A percentile compares a stretch with the other conserved stretches of the same genome.
Evolutionary conservation across 1,140 invertebrate genomes (phyloP).

Genomic region (Drosophila obscura): DNA sequence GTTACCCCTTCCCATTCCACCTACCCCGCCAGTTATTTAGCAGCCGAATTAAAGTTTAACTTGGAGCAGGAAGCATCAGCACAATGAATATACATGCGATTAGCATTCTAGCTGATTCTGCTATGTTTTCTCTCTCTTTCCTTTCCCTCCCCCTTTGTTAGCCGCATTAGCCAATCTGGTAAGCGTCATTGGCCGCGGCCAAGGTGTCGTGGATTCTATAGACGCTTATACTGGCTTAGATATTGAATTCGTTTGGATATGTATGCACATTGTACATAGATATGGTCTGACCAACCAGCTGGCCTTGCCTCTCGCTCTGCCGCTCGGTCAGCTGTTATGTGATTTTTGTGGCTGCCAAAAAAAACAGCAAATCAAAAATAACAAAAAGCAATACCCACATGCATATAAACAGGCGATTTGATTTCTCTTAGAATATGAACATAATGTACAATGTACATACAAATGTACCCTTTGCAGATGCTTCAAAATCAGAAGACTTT

Average conservation of each 20-base stretch:
- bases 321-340: constrained; percentile 79
- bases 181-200: constrained; percentile 63
- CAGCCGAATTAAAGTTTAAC: neutral
- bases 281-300: constrained; percentile 58
- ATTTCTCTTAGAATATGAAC: constrained; percentile 8
- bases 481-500: constrained; percentile 2
- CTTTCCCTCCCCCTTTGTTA: neutral
- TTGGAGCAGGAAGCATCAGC: constrained; percentile 42
- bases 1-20: constrained; percentile 1
- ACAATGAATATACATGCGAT: constrained; percentile 43
- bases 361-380: constrained; percentile 22
- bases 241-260: neutral
- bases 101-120: constrained; percentile 10
- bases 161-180: constrained; percentile 12
- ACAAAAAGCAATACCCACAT: constrained; percentile 12
- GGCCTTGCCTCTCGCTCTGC: constrained; percentile 72
- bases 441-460: neutral
- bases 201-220: constrained; percentile 37
- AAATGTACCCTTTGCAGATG: too few species aligned
- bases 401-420: constrained; percentile 8
- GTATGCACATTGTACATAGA: constrained; percentile 8
- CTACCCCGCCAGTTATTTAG: neutral
- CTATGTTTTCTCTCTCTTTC: neutral
- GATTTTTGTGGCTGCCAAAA: constrained; percentile 65
- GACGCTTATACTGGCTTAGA: constrained; percentile 5